Percentiles rank a stretch among this genome's conserved stretches.
phyloP scores from a whole-genome alignment of 1,140 invertebrate species.

The Pogonus chalceus region DNA sequence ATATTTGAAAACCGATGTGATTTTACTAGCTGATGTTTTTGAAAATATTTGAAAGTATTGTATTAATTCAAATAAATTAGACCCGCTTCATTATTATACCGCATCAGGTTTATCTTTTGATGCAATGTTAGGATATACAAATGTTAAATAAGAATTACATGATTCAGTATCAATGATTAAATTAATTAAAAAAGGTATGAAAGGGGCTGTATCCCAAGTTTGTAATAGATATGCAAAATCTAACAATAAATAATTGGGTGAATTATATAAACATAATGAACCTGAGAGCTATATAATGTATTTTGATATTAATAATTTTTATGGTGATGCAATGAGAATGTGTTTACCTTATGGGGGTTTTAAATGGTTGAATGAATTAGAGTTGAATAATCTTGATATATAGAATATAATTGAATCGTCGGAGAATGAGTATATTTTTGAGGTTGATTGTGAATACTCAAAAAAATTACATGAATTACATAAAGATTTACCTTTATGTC shows the following conservation, averaged over 20 bases:
- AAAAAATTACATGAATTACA: slow-evolving; percentile 37
- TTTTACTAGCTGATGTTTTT: neutral
- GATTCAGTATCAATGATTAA: slow-evolving; percentile 27
- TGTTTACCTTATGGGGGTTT: slow-evolving; percentile 24
- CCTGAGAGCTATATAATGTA: slow-evolving; percentile 28
- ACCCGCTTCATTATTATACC: too few relatives aligned
- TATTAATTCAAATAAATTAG: neutral
- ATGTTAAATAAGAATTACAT: slow-evolving; percentile 29
- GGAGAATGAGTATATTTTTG: slow-evolving; percentile 31
- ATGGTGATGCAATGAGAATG: slow-evolving; percentile 32
- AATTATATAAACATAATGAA: slow-evolving; percentile 21
- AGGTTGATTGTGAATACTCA: too few relatives aligned
- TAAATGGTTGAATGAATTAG: slow-evolving; percentile 25
- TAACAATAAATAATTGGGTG: slow-evolving; percentile 30
- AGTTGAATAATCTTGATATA: slow-evolving; percentile 30
- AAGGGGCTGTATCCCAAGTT: slow-evolving; percentile 15
- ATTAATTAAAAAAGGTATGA: slow-evolving; percentile 22
- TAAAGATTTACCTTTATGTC: slow-evolving; percentile 33
- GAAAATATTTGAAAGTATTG: neutral
- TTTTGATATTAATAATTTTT: slow-evolving; percentile 36
- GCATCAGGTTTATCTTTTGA: slow-evolving; percentile 20
- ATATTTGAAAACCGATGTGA: slow-evolving; percentile 27
- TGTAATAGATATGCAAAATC: slow-evolving; percentile 20
- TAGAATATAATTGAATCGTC: slow-evolving; percentile 17
- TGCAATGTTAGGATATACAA: slow-evolving; percentile 27